Conservation (phyloP, 2,797 vertebrate species). For the Syncerus caffer region DNA sequence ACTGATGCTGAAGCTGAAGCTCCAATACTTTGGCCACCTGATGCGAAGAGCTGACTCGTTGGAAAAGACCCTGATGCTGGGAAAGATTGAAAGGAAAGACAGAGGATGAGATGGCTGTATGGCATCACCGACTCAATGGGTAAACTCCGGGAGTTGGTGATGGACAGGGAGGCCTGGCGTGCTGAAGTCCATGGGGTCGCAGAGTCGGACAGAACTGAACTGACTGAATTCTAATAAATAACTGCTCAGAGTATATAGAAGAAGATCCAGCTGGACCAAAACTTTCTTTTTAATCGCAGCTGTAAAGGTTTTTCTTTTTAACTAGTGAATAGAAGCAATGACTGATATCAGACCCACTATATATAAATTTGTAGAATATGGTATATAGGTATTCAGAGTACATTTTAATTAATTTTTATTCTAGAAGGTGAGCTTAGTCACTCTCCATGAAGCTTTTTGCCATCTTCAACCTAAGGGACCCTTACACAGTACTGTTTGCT, state of each 20-base stretch:
- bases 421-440: background rate
- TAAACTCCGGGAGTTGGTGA: background rate
- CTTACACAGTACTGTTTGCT: background rate
- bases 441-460: background rate
- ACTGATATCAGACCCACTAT: background rate
- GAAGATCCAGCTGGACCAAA: background rate
- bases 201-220: background rate
- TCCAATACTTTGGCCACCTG: background rate
- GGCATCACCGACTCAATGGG: background rate
- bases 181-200: background rate
- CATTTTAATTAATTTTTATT: background rate
- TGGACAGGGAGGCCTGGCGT: background rate
- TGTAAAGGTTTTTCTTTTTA: background rate
- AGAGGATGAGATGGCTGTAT: background rate
- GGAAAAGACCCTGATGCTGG: background rate
- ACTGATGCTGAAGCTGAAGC: background rate
- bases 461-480: background rate
- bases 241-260: background rate
- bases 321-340: background rate
- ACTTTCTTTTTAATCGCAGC: background rate
- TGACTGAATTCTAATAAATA: background rate
- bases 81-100: background rate
- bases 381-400: background rate
- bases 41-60: background rate
- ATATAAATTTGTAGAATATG: background rate